Percentiles rank a stretch among this genome's conserved stretches.
Conservation (phyloP, 2,113 vertebrate species). For the Centropristis striata region DNA sequence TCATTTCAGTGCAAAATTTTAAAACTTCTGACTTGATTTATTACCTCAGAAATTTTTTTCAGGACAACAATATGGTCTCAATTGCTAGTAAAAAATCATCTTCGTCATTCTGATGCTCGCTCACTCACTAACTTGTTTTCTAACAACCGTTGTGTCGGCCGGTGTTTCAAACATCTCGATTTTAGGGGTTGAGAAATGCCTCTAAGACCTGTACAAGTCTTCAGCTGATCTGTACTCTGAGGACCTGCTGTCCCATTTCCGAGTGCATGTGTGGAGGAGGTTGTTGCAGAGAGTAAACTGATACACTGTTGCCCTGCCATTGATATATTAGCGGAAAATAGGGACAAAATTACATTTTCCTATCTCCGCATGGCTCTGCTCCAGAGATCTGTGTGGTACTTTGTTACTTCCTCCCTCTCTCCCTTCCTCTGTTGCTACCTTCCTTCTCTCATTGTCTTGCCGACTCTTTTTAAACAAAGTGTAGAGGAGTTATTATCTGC, state of each 20-base stretch:
- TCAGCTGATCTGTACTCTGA: background rate
- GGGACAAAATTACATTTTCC: slow-evolving; percentile 27
- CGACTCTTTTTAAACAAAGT: background rate
- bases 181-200: too few species aligned
- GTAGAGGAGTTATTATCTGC: background rate
- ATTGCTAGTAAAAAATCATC: too few species aligned
- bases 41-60: too few species aligned
- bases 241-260: background rate
- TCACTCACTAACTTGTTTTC: too few species aligned
- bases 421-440: background rate
- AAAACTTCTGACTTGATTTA: too few species aligned
- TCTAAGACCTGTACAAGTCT: background rate
- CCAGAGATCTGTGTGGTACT: slow-evolving; percentile 1
- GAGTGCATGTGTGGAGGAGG: background rate
- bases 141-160: too few species aligned
- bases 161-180: too few species aligned
- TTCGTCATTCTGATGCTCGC: too few species aligned
- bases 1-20: too few species aligned
- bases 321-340: slow-evolving; percentile 12
- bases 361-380: slow-evolving; percentile 24
- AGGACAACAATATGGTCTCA: too few species aligned
- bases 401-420: background rate
- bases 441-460: background rate
- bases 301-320: background rate
- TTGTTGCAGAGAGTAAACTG: slow-evolving; percentile 5